Conservation (phyloP, 1,140 invertebrate species). For the Belonocnema kinseyi region DNA sequence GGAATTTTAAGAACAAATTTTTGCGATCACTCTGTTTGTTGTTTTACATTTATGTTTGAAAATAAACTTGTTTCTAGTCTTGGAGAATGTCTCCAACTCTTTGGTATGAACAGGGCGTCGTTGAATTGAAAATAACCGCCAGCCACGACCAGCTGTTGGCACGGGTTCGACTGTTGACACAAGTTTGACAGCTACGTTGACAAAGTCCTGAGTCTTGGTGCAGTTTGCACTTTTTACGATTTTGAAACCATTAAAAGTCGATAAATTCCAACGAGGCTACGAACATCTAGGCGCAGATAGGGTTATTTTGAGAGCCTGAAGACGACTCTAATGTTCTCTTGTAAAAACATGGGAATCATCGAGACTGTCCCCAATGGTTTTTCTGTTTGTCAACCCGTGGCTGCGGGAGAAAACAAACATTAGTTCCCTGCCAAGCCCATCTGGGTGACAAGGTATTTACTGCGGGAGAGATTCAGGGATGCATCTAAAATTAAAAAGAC, state of each 20-base stretch:
- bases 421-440: slow-evolving; percentile 47
- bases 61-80: slow-evolving; percentile 36
- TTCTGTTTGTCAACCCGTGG: slow-evolving; percentile 64
- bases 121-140: slow-evolving; percentile 70
- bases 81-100: slow-evolving; percentile 42
- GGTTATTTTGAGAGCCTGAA: slow-evolving; percentile 8
- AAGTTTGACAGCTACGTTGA: slow-evolving; percentile 74
- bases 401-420: slow-evolving; percentile 63
- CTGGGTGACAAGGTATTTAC: slow-evolving; percentile 52
- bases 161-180: slow-evolving; percentile 67
- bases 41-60: slow-evolving; percentile 32
- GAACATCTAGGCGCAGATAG: background rate
- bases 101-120: slow-evolving; percentile 68
- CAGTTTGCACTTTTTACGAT: slow-evolving; percentile 69
- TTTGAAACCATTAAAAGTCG: slow-evolving; percentile 68
- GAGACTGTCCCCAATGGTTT: slow-evolving; percentile 35
- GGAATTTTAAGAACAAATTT: too few relatives aligned
- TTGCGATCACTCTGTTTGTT: too few relatives aligned
- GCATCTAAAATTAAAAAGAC: background rate
- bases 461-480: background rate
- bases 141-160: slow-evolving; percentile 68
- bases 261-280: slow-evolving; percentile 56
- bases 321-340: slow-evolving; percentile 44
- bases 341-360: slow-evolving; percentile 58
- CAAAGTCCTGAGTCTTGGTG: slow-evolving; percentile 62